Conservation (phyloP, 2,888 invertebrate genomes). For the Napeogenes sylphis region DNA sequence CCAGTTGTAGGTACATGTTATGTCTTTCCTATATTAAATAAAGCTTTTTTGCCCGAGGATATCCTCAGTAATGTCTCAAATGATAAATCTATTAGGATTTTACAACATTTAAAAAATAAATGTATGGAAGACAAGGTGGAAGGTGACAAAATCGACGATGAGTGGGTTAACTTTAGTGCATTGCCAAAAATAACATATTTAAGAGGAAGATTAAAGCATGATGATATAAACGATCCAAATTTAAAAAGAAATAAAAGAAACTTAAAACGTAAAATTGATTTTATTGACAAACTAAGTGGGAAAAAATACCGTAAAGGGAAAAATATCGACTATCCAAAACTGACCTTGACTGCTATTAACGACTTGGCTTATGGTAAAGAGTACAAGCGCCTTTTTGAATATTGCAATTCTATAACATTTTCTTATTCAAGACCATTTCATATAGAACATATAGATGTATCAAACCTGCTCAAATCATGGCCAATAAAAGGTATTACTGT, state of each 20-base stretch:
- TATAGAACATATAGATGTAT: constrained; percentile 55
- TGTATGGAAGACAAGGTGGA: constrained; percentile 17
- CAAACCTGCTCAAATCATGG: constrained; percentile 49
- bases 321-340: constrained; percentile 61
- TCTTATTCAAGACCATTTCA: constrained; percentile 61
- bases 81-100: constrained; percentile 18
- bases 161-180: constrained; percentile 36
- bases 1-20: constrained; percentile 49
- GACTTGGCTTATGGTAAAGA: constrained; percentile 53
- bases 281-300: constrained; percentile 40
- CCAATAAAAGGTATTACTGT: constrained; percentile 42
- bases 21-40: constrained; percentile 43
- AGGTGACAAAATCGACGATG: constrained; percentile 29
- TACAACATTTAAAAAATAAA: constrained; percentile 28
- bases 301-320: constrained; percentile 63
- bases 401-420: constrained; percentile 60
- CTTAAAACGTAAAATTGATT: constrained; percentile 55
- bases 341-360: constrained; percentile 36
- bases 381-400: constrained; percentile 53
- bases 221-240: constrained; percentile 13
- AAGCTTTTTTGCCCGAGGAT: constrained; percentile 24
- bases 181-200: constrained; percentile 54
- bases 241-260: constrained; percentile 30
- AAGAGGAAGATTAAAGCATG: constrained; percentile 22
- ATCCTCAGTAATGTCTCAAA: constrained; percentile 15